These are phyloP conservation scores for Zaprionus lachaisei DNA, from an alignment of 1,140 invertebrate species.

Conservation along the genomic window DNA sequence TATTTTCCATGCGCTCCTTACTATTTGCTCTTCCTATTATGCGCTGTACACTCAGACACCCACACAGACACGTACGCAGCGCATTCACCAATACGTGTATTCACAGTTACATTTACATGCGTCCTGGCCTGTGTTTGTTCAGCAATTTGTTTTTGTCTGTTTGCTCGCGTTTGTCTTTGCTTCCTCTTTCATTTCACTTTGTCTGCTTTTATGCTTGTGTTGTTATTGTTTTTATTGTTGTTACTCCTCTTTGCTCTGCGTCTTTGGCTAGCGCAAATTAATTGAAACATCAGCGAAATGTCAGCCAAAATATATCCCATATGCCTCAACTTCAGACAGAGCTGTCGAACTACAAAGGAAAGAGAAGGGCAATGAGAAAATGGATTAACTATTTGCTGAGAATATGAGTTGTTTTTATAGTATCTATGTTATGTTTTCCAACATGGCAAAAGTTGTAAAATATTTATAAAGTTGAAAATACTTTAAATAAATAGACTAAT, in stretches of 20 bases:
- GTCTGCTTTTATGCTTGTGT: constrained; percentile 19
- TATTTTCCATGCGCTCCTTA: constrained; percentile 72
- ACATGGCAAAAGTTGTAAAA: background rate
- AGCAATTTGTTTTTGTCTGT: constrained; percentile 62
- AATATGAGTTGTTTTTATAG: background rate
- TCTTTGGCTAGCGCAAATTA: constrained; percentile 51
- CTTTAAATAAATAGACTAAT: too few relatives aligned
- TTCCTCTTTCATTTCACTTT: constrained; percentile 38
- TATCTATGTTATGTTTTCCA: background rate
- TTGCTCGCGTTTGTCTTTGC: constrained; percentile 47
- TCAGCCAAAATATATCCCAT: constrained; percentile 29
- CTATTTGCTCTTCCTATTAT: constrained; percentile 78
- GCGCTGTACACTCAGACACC: constrained; percentile 39
- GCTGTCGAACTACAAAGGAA: constrained; percentile 4
- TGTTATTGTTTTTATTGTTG: constrained; percentile 1
- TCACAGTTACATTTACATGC: constrained; percentile 64
- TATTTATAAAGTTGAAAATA: background rate
- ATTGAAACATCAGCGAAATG: constrained; percentile 70
- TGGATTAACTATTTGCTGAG: background rate
- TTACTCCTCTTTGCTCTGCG: constrained; percentile 14
- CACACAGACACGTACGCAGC: constrained; percentile 26
- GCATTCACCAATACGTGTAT: constrained; percentile 36
- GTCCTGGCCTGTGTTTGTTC: constrained; percentile 43
- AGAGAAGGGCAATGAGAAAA: background rate
- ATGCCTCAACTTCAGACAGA: background rate